Percentiles rank a stretch among this genome's conserved stretches.
Evolutionary conservation across 2,888 invertebrate species (phyloP).

Genomic region (Cephus sareptanus): DNA sequence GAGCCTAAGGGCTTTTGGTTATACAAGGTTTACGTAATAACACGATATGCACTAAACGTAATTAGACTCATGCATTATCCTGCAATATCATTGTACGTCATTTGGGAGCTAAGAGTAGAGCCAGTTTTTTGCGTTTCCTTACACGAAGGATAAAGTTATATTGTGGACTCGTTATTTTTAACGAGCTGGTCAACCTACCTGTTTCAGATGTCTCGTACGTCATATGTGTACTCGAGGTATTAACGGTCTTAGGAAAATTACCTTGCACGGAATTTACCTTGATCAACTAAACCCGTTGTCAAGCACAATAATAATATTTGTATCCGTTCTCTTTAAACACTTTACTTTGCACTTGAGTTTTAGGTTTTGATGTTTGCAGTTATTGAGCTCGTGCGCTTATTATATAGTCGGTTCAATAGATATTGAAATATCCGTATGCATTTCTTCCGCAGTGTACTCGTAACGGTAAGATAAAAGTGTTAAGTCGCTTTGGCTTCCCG

Average conservation of each 20-base stretch:
- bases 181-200: neutral
- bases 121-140: neutral
- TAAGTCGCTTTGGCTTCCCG: constrained; percentile 13
- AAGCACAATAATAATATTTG: neutral
- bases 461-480: constrained; percentile 21
- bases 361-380: neutral
- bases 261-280: neutral
- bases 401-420: neutral
- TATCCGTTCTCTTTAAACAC: neutral
- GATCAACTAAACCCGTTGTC: neutral
- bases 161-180: neutral
- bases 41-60: neutral
- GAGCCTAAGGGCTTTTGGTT: neutral
- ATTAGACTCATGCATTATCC: neutral
- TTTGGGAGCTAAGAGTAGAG: neutral
- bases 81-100: neutral
- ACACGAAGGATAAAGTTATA: neutral
- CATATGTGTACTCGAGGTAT: neutral
- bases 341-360: neutral
- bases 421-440: neutral
- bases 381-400: neutral
- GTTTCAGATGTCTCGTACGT: neutral
- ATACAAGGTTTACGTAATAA: neutral
- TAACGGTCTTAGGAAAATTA: neutral
- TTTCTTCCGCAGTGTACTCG: neutral